Evolutionary conservation across 2,797 vertebrate genomes (phyloP).

Genomic region (Aldrovandia affinis): DNA sequence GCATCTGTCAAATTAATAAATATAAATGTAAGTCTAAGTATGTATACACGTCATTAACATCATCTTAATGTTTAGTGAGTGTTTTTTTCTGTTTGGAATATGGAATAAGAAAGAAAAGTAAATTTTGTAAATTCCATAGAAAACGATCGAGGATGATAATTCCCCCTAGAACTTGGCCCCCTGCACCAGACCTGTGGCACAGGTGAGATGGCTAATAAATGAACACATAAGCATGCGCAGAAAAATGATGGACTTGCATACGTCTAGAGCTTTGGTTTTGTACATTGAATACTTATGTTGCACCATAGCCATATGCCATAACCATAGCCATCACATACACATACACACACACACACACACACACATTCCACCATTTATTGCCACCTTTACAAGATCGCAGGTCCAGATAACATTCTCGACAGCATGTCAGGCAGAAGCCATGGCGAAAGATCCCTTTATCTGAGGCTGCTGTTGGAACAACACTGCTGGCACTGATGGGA

Average conservation of each 20-base stretch:
- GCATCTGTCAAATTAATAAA: no score
- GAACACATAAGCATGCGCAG: background rate
- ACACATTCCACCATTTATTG: background rate
- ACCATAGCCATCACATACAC: background rate
- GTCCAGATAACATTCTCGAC: background rate
- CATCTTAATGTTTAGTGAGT: no score
- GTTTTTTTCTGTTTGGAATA: no score
- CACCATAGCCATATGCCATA: background rate
- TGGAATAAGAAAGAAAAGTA: no score
- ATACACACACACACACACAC: constrained; percentile 16
- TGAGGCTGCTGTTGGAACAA: background rate
- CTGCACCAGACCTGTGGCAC: background rate
- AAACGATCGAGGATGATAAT: no score
- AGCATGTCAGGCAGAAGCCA: background rate
- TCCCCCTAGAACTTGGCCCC: no score
- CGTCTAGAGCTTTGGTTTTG: no score
- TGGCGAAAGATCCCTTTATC: background rate
- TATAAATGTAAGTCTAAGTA: no score
- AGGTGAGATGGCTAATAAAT: background rate
- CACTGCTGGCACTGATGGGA: background rate
- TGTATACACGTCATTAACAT: no score
- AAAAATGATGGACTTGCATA: background rate
- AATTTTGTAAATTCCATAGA: no score
- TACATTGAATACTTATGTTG: background rate
- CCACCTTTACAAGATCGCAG: background rate